These are phyloP conservation scores for Trilocha varians DNA, from an alignment of 2,888 invertebrate species.

Conservation along the genomic window DNA sequence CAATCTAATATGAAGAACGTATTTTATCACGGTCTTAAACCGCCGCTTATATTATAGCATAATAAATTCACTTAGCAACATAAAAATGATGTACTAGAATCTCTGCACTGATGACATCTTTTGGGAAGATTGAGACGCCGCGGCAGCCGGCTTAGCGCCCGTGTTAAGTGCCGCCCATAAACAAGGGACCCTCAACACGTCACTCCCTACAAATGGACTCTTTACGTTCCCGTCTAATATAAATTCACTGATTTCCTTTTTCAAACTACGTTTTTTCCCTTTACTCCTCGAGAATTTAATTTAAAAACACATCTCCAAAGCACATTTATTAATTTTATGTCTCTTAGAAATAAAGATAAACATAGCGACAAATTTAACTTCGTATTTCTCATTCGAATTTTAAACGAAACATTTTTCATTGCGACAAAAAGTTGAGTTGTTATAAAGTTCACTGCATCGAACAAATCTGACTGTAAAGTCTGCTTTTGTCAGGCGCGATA, in stretches of 20 bases:
- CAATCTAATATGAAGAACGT: too few relatives aligned
- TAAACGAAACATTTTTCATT: conserved; percentile 12
- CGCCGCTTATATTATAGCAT: conserved; percentile 32
- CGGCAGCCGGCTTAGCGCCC: conserved; percentile 32
- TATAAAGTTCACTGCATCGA: conserved; percentile 37
- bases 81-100: conserved; percentile 35
- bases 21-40: too few relatives aligned
- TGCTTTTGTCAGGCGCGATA: conserved; percentile 40
- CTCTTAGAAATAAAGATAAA: not conserved
- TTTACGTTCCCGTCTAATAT: conserved; percentile 44
- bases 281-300: conserved; percentile 13
- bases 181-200: conserved; percentile 45
- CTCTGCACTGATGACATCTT: conserved; percentile 19
- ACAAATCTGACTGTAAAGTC: conserved; percentile 39
- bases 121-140: conserved; percentile 17
- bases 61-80: conserved; percentile 41
- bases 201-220: conserved; percentile 51
- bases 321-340: conserved; percentile 2
- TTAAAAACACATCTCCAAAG: conserved; percentile 3
- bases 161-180: conserved; percentile 52
- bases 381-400: not conserved
- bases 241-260: conserved; percentile 29
- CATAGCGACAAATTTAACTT: not conserved
- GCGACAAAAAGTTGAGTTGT: conserved; percentile 24
- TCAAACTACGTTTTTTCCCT: conserved; percentile 3